Conservation (phyloP, 2,888 invertebrate species). For the Chrysina gloriosa region DNA sequence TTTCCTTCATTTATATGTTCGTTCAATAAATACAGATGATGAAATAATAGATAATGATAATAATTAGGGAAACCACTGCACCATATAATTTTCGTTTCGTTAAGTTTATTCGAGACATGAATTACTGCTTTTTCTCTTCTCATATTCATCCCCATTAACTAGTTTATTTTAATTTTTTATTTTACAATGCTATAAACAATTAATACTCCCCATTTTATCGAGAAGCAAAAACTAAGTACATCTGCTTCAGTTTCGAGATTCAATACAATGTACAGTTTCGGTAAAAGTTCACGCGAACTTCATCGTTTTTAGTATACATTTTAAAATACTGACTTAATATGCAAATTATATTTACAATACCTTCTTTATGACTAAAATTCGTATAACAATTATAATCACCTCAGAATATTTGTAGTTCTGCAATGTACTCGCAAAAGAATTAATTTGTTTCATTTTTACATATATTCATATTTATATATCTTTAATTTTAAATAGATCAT, state of each 20-base stretch:
- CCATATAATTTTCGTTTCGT: conserved; percentile 49
- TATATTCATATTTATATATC: conserved; percentile 50
- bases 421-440: conserved; percentile 51
- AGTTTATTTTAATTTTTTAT: conserved; percentile 49
- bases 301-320: conserved; percentile 55
- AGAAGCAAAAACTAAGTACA: conserved; percentile 44
- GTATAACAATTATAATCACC: conserved; percentile 66
- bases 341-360: conserved; percentile 59
- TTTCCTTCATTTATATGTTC: conserved; percentile 57
- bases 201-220: conserved; percentile 36
- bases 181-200: conserved; percentile 45
- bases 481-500: conserved; percentile 38
- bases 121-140: conserved; percentile 10
- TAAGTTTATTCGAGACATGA: conserved; percentile 48
- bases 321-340: conserved; percentile 64
- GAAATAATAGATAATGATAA: conserved; percentile 46
- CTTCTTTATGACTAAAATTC: conserved; percentile 61
- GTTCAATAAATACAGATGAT: conserved; percentile 52
- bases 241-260: conserved; percentile 10
- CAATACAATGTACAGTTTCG: conserved; percentile 32
- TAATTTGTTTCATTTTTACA: conserved; percentile 42
- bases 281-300: conserved; percentile 28
- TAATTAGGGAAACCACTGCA: conserved; percentile 48
- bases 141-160: conserved; percentile 54
- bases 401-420: conserved; percentile 59